phyloP scores from a whole-genome alignment of 2,888 invertebrate genomes.

The Drosophila kokeensis region DNA sequence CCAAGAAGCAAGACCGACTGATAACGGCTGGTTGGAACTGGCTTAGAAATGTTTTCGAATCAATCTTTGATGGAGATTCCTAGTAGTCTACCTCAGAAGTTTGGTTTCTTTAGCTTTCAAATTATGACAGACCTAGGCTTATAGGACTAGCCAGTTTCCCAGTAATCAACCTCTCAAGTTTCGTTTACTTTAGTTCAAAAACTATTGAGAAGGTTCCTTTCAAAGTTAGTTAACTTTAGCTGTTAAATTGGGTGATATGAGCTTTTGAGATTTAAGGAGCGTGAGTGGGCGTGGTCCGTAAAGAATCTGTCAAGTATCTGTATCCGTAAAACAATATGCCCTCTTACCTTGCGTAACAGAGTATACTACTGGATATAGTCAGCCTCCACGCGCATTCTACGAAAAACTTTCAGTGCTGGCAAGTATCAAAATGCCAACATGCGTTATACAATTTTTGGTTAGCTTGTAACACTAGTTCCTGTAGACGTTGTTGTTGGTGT shows the following conservation, averaged over 20 bases:
- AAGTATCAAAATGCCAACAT: constrained; percentile 62
- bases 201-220: not conserved
- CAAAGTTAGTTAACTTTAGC: not conserved
- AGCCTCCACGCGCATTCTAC: constrained; percentile 41
- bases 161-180: not conserved
- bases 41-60: not conserved
- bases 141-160: not conserved
- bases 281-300: too few species aligned
- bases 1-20: not conserved
- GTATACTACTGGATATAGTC: constrained; percentile 47
- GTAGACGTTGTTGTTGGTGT: constrained; percentile 22
- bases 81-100: not conserved
- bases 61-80: not conserved
- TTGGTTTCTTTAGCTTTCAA: not conserved
- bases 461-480: constrained; percentile 44
- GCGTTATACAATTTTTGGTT: constrained; percentile 53
- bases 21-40: not conserved
- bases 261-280: not conserved
- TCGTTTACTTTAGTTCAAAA: not conserved
- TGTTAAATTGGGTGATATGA: not conserved
- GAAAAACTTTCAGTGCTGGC: constrained; percentile 55
- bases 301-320: too few species aligned
- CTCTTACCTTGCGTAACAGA: not conserved
- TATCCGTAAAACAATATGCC: not conserved
- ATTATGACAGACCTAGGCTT: not conserved